Percentiles rank a stretch among this genome's conserved stretches.
Evolutionary conservation across 2,888 invertebrate species (phyloP).

Genomic region (Cataglyphis cursor): DNA sequence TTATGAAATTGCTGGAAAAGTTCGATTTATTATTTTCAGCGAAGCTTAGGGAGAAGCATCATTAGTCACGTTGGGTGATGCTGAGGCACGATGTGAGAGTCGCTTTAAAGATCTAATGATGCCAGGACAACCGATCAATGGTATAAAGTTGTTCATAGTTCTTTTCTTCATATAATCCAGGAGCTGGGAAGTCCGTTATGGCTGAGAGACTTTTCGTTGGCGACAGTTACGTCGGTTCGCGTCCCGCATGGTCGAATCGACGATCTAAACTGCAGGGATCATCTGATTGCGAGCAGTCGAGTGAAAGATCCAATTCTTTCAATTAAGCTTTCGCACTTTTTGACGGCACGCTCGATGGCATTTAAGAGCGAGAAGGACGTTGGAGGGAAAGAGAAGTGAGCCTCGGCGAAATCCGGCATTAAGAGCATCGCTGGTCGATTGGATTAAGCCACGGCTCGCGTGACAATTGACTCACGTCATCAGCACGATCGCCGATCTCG

Average conservation of each 20-base stretch:
- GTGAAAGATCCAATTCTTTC: constrained; percentile 84
- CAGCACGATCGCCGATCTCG: constrained; percentile 72
- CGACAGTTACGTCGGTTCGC: constrained; percentile 59
- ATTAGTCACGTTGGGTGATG: constrained; percentile 2
- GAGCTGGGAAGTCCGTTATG: constrained; percentile 61
- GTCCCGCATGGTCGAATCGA: constrained; percentile 59
- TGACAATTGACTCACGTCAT: constrained; percentile 83
- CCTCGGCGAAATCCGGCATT: constrained; percentile 77
- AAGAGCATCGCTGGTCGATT: constrained; percentile 80
- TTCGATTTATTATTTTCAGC: not conserved
- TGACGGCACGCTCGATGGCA: constrained; percentile 44
- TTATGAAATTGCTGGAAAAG: not conserved
- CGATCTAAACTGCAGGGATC: constrained; percentile 74
- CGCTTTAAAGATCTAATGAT: constrained; percentile 1
- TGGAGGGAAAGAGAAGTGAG: constrained; percentile 35
- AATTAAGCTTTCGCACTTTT: constrained; percentile 85
- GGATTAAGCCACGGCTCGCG: constrained; percentile 81
- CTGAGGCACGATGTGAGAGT: constrained; percentile 2
- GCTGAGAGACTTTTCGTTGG: constrained; percentile 57
- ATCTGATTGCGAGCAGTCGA: constrained; percentile 83
- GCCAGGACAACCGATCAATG: constrained; percentile 17
- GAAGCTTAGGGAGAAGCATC: not conserved
- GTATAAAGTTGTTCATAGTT: constrained; percentile 69
- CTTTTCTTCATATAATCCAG: constrained; percentile 61
- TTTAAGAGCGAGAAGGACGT: constrained; percentile 45